Conservation (phyloP, 1,140 invertebrate genomes). For the Lysiphlebus fabarum region DNA sequence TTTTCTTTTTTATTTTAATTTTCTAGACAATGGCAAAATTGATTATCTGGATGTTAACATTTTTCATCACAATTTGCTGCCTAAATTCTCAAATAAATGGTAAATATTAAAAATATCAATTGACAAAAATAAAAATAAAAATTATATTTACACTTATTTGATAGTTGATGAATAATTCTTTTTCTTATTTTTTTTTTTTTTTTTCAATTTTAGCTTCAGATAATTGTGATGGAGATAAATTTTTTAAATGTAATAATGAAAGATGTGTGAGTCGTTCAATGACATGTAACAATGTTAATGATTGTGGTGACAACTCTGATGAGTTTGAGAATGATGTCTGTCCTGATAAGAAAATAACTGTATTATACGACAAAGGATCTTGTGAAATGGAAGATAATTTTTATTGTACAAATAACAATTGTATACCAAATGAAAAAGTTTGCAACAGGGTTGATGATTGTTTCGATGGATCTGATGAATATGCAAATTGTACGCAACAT, state of each 20-base stretch:
- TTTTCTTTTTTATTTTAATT: no score
- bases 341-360: background rate
- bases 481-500: slow-evolving; percentile 22
- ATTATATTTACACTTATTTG: no score
- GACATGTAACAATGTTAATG: slow-evolving; percentile 52
- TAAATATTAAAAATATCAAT: no score
- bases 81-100: no score
- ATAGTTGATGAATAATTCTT: no score
- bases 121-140: no score
- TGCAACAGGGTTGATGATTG: slow-evolving; percentile 79
- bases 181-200: no score
- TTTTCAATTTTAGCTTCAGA: background rate
- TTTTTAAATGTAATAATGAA: slow-evolving; percentile 46
- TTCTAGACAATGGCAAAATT: no score
- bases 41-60: no score
- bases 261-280: slow-evolving; percentile 47
- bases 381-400: slow-evolving; percentile 30
- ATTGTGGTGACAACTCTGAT: slow-evolving; percentile 57
- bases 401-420: slow-evolving; percentile 60
- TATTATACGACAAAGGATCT: no score
- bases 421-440: slow-evolving; percentile 73
- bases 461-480: slow-evolving; percentile 75
- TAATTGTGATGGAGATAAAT: slow-evolving; percentile 12
- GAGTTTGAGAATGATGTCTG: slow-evolving; percentile 45
- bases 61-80: no score